These are phyloP conservation scores for Vireo griseus DNA, from an alignment of 2,797 vertebrate genomes.

Conservation along the genomic window DNA sequence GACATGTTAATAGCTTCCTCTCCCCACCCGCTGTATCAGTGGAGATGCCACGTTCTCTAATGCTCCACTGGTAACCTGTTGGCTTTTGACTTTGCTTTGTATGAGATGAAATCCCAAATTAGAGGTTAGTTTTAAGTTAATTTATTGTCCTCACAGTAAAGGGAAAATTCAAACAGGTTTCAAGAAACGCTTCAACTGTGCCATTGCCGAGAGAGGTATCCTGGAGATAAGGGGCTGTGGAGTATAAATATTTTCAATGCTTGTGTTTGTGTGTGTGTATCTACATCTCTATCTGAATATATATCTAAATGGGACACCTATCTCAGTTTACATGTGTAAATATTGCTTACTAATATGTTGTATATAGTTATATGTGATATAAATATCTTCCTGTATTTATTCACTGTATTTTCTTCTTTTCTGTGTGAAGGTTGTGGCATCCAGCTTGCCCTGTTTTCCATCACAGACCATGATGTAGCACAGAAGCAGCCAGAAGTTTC, in stretches of 20 bases:
- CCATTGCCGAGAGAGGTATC: not conserved
- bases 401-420: not conserved
- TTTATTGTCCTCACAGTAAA: conserved; percentile 31
- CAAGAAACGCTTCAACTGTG: not conserved
- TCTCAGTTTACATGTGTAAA: not conserved
- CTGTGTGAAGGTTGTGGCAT: not conserved
- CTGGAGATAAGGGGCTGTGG: not conserved
- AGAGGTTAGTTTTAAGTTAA: conserved; percentile 44
- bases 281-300: not conserved
- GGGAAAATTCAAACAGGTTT: conserved; percentile 33
- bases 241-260: not conserved
- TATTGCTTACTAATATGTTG: not conserved
- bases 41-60: conserved; percentile 29
- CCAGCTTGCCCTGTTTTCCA: not conserved
- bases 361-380: not conserved
- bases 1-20: conserved; percentile 76
- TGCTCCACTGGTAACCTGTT: conserved; percentile 13
- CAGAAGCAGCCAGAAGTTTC: not conserved
- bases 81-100: conserved; percentile 53
- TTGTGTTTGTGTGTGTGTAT: not conserved
- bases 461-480: not conserved
- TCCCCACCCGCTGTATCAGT: conserved; percentile 71
- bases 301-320: not conserved
- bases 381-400: not conserved
- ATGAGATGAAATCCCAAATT: conserved; percentile 46